Conservation (phyloP, 2,797 vertebrate species). For the Anomalospiza imberbis region DNA sequence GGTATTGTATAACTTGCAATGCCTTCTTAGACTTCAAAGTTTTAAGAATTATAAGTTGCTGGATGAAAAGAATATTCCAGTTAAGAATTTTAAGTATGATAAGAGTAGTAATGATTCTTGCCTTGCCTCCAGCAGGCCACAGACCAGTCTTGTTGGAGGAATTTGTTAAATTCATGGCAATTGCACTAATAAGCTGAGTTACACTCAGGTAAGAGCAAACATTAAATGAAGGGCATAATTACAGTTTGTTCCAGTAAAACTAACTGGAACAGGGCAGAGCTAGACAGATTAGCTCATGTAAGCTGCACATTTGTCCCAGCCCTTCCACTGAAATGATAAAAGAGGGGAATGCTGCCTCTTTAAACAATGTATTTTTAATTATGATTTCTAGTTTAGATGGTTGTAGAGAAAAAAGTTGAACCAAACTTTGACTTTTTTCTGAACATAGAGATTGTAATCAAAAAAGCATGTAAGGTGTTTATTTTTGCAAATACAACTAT, state of each 20-base stretch:
- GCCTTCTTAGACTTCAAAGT: neutral
- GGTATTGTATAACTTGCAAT: neutral
- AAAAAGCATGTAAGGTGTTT: neutral
- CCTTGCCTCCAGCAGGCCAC: neutral
- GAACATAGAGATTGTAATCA: neutral
- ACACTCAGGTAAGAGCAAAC: neutral
- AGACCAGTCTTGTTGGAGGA: neutral
- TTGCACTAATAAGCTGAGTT: neutral
- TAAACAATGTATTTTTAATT: neutral
- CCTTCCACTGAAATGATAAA: neutral
- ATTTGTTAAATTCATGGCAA: neutral
- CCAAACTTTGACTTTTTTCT: neutral
- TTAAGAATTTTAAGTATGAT: neutral
- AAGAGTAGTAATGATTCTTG: neutral
- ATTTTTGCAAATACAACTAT: neutral
- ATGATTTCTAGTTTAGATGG: neutral
- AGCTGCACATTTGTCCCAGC: neutral
- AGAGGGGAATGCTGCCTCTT: neutral
- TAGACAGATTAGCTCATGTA: neutral
- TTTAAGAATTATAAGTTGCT: neutral
- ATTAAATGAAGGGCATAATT: neutral
- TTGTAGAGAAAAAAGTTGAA: neutral
- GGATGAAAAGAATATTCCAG: neutral
- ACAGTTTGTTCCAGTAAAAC: neutral
- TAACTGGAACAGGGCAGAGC: neutral